A percentile compares a stretch with the other conserved stretches of the same genome.
These are phyloP conservation scores for Mastigias papua DNA, from an alignment of 30 jellyfish, hydroid and myxozoan genomes.

Conservation along the genomic window DNA sequence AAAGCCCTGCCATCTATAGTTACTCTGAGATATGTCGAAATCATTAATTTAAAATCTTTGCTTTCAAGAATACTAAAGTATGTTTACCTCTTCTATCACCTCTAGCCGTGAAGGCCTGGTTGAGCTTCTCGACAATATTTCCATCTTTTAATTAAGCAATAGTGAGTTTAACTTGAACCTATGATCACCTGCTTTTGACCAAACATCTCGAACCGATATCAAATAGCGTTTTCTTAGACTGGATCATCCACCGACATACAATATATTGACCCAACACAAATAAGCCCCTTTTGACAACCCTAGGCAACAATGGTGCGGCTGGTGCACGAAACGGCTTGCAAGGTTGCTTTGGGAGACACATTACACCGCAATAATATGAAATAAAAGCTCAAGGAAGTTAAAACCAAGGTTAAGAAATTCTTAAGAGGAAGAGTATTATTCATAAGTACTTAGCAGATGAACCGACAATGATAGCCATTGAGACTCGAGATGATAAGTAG, in stretches of 20 bases:
- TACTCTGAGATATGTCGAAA: too few species aligned
- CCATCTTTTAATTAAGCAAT: neutral
- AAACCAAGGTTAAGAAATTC: neutral
- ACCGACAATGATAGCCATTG: too few species aligned
- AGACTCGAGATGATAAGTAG: too few species aligned
- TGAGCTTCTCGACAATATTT: conserved; percentile 14
- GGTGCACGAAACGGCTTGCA: neutral
- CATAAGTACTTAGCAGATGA: too few species aligned
- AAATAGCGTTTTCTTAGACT: neutral
- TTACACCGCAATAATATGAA: neutral
- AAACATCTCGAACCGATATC: neutral
- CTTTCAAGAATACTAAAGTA: neutral
- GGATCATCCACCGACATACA: neutral
- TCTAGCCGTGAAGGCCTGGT: neutral
- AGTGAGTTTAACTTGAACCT: neutral
- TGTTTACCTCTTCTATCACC: conserved; percentile 14
- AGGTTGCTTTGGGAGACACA: neutral
- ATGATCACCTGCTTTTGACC: conserved; percentile 24
- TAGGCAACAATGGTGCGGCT: neutral
- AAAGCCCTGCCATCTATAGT: too few species aligned
- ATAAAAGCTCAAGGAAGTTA: neutral
- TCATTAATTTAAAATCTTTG: too few species aligned
- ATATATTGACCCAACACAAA: neutral
- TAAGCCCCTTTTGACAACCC: neutral
- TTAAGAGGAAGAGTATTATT: too few species aligned